Conservation (phyloP, 2,888 invertebrate species). For the Mongoloraphidia duomilia region DNA sequence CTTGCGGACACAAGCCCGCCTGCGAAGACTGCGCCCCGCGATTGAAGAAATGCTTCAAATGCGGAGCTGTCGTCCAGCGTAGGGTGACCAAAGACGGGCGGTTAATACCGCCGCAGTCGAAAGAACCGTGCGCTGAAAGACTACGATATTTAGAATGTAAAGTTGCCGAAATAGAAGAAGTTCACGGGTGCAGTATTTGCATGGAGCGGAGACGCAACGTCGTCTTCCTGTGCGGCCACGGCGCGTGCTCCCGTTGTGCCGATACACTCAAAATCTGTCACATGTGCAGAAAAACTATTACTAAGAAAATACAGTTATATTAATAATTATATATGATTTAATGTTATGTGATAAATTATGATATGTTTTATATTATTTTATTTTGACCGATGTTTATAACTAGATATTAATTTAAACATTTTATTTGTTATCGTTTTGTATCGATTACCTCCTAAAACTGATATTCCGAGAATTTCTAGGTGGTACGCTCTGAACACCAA, state of each 20-base stretch:
- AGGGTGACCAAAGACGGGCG: conserved; percentile 38
- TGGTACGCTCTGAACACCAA: too few relatives aligned
- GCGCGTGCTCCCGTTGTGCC: conserved; percentile 69
- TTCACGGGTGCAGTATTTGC: conserved; percentile 73
- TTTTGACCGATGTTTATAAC: too few relatives aligned
- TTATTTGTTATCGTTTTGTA: too few relatives aligned
- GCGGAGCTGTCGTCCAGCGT: conserved; percentile 43
- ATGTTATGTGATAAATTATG: not conserved
- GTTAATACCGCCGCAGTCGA: conserved; percentile 31
- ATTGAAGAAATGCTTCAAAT: conserved; percentile 63
- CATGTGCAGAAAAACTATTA: conserved; percentile 69
- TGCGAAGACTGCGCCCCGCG: conserved; percentile 61
- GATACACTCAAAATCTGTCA: conserved; percentile 70
- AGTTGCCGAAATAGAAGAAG: conserved; percentile 75
- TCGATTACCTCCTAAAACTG: too few relatives aligned
- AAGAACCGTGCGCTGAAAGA: conserved; percentile 51
- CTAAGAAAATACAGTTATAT: conserved; percentile 48
- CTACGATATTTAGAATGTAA: conserved; percentile 30
- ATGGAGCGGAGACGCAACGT: conserved; percentile 73
- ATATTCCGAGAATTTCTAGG: too few relatives aligned
- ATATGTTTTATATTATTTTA: too few relatives aligned
- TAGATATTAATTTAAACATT: too few relatives aligned
- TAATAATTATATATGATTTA: conserved; percentile 14
- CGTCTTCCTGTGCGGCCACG: conserved; percentile 79
- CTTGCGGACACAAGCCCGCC: conserved; percentile 58